Base-by-base conservation (phyloP, 2,888 invertebrate species). In the Hirtodrosophila cameraria region DNA sequence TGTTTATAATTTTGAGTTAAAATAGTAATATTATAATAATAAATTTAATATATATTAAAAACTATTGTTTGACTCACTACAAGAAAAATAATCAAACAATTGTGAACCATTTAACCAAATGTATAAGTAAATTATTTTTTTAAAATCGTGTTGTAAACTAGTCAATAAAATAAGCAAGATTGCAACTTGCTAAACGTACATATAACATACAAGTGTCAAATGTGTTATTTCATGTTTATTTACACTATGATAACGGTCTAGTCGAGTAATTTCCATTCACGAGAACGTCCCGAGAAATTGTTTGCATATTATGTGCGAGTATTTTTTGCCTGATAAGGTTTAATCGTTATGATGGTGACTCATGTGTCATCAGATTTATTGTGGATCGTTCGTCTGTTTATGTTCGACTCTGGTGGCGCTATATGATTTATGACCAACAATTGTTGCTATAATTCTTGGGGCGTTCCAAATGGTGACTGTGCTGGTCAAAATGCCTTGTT, bases 91-190 rank as follows among this genome's bases (percentile, higher is more conserved):
- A 49, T 12, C 13, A 41, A 52, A n/a, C 45, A 33, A 63, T 23
- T 9, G 38, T 43, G 27, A 39, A 43, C 41, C 41, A 33, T 39
- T 43, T 28, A 48, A 25, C 11, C 1, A 33, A 42, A 43, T 23
- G 9, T 30, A 20, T 41, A 41, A 27, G n/a, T 20, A 57, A 65
- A 64, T 41, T 63, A 79, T 59, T 79, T 75, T 49, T 39, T 41
- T 23, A 23, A 66, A 63, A 63, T 45, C 25, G 54, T 60, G 33
- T 48, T 53, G 46, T 55, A 63, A 48, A 25, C 42, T 63, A 66
- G 65, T 72, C 54, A 71, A 61, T 50, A 62, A 59, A 64, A 45
- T 48, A 59, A 55, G 57, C 11, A 25, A 57, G 20, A 72, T 55
- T 60, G 25, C 39, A 49, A 58, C 43, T 58, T 55, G 71, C 75